phyloP scores from a whole-genome alignment of 2,113 vertebrate genomes.

The Nannobrachium achirus region DNA sequence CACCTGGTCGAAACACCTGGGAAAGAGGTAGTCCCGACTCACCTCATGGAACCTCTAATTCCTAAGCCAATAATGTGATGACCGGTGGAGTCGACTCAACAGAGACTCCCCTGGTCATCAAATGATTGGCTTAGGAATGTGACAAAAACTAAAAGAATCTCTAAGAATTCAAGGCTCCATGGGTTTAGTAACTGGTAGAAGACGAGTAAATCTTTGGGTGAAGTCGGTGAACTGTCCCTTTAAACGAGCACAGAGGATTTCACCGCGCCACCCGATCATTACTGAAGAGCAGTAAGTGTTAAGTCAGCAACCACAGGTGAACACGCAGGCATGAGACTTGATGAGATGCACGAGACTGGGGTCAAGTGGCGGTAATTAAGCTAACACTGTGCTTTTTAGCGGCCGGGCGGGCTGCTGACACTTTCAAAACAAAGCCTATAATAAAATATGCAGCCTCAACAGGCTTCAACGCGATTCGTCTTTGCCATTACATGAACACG shows the following conservation, averaged over 20 bases:
- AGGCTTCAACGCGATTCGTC: background rate
- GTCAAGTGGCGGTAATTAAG: slow-evolving; percentile 40
- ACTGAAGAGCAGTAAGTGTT: slow-evolving; percentile 48
- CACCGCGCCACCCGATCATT: slow-evolving; percentile 44
- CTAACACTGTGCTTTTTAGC: slow-evolving; percentile 23
- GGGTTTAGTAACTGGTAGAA: too few species aligned
- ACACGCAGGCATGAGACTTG: slow-evolving; percentile 39
- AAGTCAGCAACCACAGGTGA: slow-evolving; percentile 55
- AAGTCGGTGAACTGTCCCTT: too few species aligned
- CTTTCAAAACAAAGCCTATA: slow-evolving; percentile 8
- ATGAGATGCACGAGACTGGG: slow-evolving; percentile 9
- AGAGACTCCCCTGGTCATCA: too few species aligned
- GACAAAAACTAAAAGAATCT: too few species aligned
- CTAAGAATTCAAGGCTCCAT: too few species aligned
- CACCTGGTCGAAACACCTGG: too few species aligned
- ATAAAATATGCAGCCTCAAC: slow-evolving; percentile 4
- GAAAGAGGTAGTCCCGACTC: too few species aligned
- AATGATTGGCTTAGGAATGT: too few species aligned
- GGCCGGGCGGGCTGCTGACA: background rate
- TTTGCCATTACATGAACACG: background rate
- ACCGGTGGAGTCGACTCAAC: too few species aligned
- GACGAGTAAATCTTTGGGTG: too few species aligned
- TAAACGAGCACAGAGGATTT: background rate
- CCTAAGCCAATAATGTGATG: too few species aligned
- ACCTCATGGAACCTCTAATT: too few species aligned